phyloP scores from a whole-genome alignment of 2,888 invertebrate genomes.

The Pseudococcus longispinus region DNA sequence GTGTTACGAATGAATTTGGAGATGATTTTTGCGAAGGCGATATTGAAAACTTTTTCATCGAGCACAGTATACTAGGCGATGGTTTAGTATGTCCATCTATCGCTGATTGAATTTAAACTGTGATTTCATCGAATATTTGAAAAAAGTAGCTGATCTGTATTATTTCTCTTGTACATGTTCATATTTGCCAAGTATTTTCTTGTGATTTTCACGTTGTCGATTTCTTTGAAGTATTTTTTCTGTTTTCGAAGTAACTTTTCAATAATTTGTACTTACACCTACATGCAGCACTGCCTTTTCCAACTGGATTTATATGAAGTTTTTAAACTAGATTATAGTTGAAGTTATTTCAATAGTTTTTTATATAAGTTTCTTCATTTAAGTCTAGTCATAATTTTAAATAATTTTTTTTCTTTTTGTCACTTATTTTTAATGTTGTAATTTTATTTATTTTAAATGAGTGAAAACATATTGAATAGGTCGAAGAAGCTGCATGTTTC shows the following conservation, averaged over 20 bases:
- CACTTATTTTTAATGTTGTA: neutral
- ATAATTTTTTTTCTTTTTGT: neutral
- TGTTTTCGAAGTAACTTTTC: neutral
- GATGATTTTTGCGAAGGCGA: conserved; percentile 89
- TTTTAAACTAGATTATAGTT: neutral
- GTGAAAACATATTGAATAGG: neutral
- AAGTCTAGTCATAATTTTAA: conserved; percentile 12
- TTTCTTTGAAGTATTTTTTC: neutral
- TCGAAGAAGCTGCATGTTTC: neutral
- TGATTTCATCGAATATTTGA: neutral
- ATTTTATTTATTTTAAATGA: neutral
- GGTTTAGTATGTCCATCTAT: neutral
- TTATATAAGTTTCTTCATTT: neutral
- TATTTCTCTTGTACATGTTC: neutral
- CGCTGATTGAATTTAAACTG: neutral
- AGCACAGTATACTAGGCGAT: conserved; percentile 69
- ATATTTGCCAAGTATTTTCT: neutral
- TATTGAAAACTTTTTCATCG: conserved; percentile 87
- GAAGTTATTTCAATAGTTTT: neutral
- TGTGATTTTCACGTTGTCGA: neutral
- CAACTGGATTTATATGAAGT: neutral
- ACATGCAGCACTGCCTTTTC: neutral
- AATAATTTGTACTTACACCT: neutral
- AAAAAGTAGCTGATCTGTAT: neutral
- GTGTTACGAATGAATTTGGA: conserved; percentile 84